Evolutionary conservation across 2,113 vertebrate genomes (phyloP).

Genomic region (Rallus limicola): DNA sequence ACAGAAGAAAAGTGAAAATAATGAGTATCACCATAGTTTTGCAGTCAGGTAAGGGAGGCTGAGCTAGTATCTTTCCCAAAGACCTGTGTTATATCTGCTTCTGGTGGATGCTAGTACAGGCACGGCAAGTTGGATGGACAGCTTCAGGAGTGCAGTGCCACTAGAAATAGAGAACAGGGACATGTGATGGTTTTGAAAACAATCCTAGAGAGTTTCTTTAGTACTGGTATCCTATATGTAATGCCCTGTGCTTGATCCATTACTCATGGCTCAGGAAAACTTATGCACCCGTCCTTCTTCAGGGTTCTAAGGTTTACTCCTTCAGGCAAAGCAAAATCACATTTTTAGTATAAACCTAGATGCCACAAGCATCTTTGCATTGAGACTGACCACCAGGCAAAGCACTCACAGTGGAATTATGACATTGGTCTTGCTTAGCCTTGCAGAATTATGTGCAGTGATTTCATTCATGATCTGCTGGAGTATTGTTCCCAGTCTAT

Average conservation of each 20-base stretch:
- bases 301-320: not conserved
- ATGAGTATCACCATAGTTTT: not conserved
- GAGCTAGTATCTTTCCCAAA: not conserved
- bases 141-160: not conserved
- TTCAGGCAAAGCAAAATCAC: not conserved
- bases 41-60: not conserved
- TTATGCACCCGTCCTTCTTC: not conserved
- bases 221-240: not conserved
- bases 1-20: not conserved
- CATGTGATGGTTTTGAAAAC: not conserved
- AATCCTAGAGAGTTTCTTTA: not conserved
- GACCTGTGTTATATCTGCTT: rapidly evolving
- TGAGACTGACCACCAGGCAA: not conserved
- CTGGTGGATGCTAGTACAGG: not conserved
- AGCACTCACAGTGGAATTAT: not conserved
- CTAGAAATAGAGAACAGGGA: not conserved
- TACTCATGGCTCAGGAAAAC: not conserved
- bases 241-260: not conserved
- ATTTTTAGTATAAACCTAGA: not conserved
- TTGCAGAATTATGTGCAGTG: not conserved
- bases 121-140: not conserved
- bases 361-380: not conserved
- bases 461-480: not conserved
- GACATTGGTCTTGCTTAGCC: not conserved
- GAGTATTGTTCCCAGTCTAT: rapidly evolving